Evolutionary conservation across 1,140 invertebrate species (phyloP), one percentile per base, ranked within the genome.

Genomic region (Saccostrea glomerata): DNA sequence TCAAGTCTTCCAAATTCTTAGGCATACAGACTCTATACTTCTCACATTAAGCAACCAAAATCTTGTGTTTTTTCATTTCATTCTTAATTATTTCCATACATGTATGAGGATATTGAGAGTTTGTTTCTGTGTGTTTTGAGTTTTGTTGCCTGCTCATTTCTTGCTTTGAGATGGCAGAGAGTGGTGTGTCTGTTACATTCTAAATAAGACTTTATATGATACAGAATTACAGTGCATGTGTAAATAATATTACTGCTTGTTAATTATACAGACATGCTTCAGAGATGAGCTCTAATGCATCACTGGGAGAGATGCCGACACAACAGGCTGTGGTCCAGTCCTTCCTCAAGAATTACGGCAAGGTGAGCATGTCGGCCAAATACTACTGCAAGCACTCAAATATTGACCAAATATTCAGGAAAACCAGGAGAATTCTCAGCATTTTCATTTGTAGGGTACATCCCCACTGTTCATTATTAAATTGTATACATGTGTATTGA

Each of bases 291-390:
- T 86, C 89, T 82, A 89, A 91, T 23, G 90, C 89, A 12, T 91
- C 91, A 54, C 89, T 94, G 66, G 94, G 92, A 86, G 92, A 93
- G 82, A 91, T 90, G 54, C 92, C 94, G 0, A 94, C 94, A 56
- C 95, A 95, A 88, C 93, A 94, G 88, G 95, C 95, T 63, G 91
- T 95, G 12, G 94, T 95, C 6, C 94, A 94, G 87, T 93, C 94
- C 17, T 95, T 95, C 94, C 91, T 95, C 5, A 95, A 95, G 86
- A 94, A 95, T 89, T 94, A 95, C 91, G 92, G 93, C 87, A 95
- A 94, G 92, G 94, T 94, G 60, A 87, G 86, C 30, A 13, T 30
- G n/a, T 40, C 5, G 25, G 0, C 20, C 25, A 82, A 30, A 25
- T 15, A 23, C 1, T 11, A 36, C 30, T 36, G 30, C 30, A 36